Conservation (phyloP, 2,888 invertebrate species). For the Limulus polyphemus region DNA sequence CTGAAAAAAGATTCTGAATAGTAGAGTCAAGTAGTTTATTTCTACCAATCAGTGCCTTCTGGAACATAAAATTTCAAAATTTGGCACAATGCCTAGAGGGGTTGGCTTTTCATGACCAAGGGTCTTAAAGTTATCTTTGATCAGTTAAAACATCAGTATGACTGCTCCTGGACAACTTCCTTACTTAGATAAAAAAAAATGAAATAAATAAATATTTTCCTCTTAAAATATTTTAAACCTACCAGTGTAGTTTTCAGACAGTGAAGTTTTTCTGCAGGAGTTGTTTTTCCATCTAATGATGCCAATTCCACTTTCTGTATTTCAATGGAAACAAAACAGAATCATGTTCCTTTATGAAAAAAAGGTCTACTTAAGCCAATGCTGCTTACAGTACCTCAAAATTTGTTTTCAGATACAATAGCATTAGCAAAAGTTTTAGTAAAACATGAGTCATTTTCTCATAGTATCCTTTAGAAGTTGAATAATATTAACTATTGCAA, state of each 20-base stretch:
- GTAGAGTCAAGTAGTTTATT: no score
- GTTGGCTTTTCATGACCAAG: no score
- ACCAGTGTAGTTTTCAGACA: slow-evolving; percentile 34
- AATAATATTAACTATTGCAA: background rate
- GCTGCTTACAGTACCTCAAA: background rate
- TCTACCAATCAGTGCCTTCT: no score
- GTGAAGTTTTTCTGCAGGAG: slow-evolving; percentile 33
- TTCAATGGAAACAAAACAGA: background rate
- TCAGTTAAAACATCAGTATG: no score
- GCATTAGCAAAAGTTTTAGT: background rate
- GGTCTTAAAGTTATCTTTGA: no score
- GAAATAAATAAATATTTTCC: no score
- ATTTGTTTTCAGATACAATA: background rate
- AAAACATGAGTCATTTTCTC: background rate
- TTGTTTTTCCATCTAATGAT: slow-evolving; percentile 30
- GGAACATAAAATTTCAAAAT: no score
- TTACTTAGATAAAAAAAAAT: no score
- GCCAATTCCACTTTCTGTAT: slow-evolving; percentile 33
- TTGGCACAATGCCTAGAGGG: no score
- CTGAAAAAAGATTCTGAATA: no score
- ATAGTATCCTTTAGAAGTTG: background rate
- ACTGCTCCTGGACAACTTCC: no score
- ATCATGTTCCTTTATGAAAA: background rate
- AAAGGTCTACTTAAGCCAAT: background rate
- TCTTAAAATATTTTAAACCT: slow-evolving; percentile 5